phyloP scores from a whole-genome alignment of 2,888 invertebrate species.

The Papilio protenor region DNA sequence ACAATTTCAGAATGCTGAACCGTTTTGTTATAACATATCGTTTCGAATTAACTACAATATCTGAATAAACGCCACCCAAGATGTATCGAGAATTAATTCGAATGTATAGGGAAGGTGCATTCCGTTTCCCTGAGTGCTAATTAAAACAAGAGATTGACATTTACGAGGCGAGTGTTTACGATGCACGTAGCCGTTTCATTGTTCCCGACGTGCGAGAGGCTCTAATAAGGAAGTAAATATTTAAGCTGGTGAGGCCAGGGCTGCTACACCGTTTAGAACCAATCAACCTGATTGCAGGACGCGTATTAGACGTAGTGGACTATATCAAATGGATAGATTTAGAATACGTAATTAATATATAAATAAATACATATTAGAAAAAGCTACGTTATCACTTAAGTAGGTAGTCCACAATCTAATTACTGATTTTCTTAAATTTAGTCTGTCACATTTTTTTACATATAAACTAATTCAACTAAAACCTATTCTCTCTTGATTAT shows the following conservation, averaged over 20 bases:
- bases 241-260: slow-evolving; percentile 62
- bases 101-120: slow-evolving; percentile 26
- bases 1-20: slow-evolving; percentile 10
- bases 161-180: slow-evolving; percentile 66
- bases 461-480: too few species aligned
- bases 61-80: slow-evolving; percentile 30
- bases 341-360: background rate
- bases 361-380: background rate
- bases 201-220: slow-evolving; percentile 61
- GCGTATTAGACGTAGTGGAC: slow-evolving; percentile 22
- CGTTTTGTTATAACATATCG: slow-evolving; percentile 10
- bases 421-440: too few species aligned
- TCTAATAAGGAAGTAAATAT: slow-evolving; percentile 83
- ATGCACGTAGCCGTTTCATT: slow-evolving; percentile 68
- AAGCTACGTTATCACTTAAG: background rate
- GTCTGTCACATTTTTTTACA: too few species aligned
- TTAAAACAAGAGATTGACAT: slow-evolving; percentile 56
- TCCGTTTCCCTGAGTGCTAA: slow-evolving; percentile 42
- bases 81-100: slow-evolving; percentile 14
- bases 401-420: background rate
- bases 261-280: slow-evolving; percentile 16
- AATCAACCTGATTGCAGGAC: slow-evolving; percentile 20
- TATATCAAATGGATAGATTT: background rate
- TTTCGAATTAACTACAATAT: slow-evolving; percentile 26
- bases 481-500: too few species aligned